phyloP scores from a whole-genome alignment of 2,888 invertebrate genomes.

The Augiades crinisus region DNA sequence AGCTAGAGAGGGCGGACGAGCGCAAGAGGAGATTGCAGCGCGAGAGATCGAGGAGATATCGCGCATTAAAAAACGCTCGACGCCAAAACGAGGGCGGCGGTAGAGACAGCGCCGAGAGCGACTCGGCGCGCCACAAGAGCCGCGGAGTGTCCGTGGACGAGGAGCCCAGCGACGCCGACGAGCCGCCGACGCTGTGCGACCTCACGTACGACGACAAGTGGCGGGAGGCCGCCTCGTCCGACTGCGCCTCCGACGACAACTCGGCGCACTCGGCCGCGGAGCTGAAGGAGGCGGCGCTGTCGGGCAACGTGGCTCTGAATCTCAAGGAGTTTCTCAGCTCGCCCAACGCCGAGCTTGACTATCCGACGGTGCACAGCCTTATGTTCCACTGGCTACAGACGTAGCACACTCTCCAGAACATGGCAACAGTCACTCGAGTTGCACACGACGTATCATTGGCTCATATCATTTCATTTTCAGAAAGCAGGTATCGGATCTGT shows the following conservation, averaged over 20 bases:
- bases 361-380: constrained; percentile 74
- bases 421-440: constrained; percentile 25
- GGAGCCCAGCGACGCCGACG: constrained; percentile 66
- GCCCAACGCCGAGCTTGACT: constrained; percentile 72
- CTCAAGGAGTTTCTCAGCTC: constrained; percentile 67
- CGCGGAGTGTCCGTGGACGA: constrained; percentile 54
- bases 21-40: constrained; percentile 69
- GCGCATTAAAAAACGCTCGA: constrained; percentile 70
- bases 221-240: constrained; percentile 59
- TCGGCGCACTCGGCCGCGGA: constrained; percentile 65
- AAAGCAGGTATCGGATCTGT: constrained; percentile 23
- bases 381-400: constrained; percentile 79
- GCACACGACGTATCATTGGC: constrained; percentile 39
- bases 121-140: constrained; percentile 50
- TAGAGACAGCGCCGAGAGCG: constrained; percentile 49
- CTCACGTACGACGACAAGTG: constrained; percentile 65
- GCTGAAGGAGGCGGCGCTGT: constrained; percentile 42
- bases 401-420: constrained; percentile 48
- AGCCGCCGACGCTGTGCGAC: constrained; percentile 71
- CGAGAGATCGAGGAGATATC: constrained; percentile 68
- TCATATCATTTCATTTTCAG: constrained; percentile 37
- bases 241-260: constrained; percentile 71
- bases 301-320: constrained; percentile 49
- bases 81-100: constrained; percentile 64
- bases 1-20: constrained; percentile 71